Percentiles rank a stretch among this genome's conserved stretches.
These are phyloP conservation scores for Notospermus geniculatus DNA, from an alignment of 1,140 invertebrate species.

Conservation along the genomic window DNA sequence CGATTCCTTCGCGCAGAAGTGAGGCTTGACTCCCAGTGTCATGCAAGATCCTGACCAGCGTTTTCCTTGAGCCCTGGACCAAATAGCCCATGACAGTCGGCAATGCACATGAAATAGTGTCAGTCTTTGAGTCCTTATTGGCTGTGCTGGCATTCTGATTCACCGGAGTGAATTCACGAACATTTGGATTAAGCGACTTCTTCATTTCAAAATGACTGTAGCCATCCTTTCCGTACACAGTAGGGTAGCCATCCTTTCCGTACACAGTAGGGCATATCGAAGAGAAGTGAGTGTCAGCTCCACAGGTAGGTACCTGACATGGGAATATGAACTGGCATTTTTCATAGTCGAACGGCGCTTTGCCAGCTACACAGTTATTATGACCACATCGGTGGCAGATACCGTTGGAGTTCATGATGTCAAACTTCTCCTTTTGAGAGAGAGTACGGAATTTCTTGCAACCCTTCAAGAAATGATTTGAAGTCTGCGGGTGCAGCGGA, in stretches of 20 bases:
- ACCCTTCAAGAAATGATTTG: constrained; percentile 1
- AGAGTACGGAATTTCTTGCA: constrained; percentile 7
- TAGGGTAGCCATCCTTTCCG: neutral
- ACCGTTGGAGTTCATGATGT: neutral
- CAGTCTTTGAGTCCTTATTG: neutral
- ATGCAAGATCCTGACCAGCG: neutral
- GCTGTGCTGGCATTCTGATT: neutral
- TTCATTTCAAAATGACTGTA: constrained; percentile 7
- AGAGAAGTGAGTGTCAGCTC: constrained; percentile 1
- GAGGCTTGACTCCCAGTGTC: constrained; percentile 4
- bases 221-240: too few relatives aligned
- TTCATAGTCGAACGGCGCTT: neutral
- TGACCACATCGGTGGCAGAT: constrained; percentile 2
- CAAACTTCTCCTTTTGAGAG: constrained; percentile 3
- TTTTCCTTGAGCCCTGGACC: neutral
- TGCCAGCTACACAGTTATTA: constrained; percentile 4
- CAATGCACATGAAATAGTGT: constrained; percentile 1
- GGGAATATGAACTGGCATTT: neutral
- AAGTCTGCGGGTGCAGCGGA: constrained; percentile 4
- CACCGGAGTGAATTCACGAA: neutral
- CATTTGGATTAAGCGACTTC: neutral
- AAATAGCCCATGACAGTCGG: constrained; percentile 4
- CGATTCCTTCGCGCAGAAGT: constrained; percentile 2
- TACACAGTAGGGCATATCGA: constrained; percentile 1
- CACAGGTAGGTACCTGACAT: neutral